Evolutionary conservation across 2,113 vertebrate genomes (phyloP).

Genomic region (Rafetus swinhoei): DNA sequence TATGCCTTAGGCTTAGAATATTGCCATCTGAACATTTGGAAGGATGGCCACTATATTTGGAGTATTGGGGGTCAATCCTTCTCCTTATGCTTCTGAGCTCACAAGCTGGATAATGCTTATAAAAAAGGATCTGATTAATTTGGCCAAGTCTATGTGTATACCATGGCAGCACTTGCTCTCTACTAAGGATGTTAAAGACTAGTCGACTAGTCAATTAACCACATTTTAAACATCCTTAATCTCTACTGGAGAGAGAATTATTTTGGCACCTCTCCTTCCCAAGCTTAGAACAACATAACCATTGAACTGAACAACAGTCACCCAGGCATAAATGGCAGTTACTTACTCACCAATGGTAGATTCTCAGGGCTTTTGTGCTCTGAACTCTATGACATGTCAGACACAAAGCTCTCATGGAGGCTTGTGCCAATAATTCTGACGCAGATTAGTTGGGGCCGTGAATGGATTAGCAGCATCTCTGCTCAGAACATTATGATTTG

Average conservation of each 20-base stretch:
- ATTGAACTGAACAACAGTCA: not conserved
- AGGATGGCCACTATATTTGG: accelerated
- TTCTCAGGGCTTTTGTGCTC: not conserved
- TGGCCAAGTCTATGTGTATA: not conserved
- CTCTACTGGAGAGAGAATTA: not conserved
- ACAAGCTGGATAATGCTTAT: not conserved
- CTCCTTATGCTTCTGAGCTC: not conserved
- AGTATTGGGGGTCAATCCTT: not conserved
- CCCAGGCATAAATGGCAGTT: not conserved
- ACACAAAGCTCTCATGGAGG: not conserved
- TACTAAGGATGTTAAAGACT: not conserved
- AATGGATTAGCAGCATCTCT: not conserved
- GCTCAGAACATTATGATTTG: not conserved
- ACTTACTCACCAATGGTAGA: accelerated
- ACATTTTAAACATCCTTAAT: no score
- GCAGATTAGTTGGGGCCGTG: not conserved
- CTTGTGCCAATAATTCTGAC: not conserved
- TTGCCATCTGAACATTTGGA: not conserved
- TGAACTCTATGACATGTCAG: not conserved
- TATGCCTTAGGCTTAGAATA: no score
- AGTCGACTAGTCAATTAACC: no score
- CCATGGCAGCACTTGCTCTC: not conserved
- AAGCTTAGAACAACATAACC: not conserved
- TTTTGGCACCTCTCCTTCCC: not conserved
- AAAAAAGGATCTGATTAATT: not conserved